phyloP scores from a whole-genome alignment of 2,113 vertebrate species.

The Delphinapterus leucas region DNA sequence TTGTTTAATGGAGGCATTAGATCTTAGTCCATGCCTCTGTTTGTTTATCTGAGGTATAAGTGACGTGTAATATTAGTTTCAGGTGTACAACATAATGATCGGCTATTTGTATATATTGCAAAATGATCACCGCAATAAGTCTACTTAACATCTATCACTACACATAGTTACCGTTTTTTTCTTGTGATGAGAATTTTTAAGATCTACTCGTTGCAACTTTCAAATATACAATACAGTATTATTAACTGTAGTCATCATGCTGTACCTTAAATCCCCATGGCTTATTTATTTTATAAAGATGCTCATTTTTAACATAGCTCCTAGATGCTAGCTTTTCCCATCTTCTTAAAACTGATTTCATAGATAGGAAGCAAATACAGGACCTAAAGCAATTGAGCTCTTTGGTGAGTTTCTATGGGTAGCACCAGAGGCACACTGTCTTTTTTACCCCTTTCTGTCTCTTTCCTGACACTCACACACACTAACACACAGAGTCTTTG shows the following conservation, averaged over 20 bases:
- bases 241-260: not conserved
- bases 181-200: not conserved
- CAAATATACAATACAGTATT: not conserved
- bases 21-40: not conserved
- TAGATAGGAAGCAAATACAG: not conserved
- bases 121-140: not conserved
- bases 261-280: not conserved
- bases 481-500: not conserved
- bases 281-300: not conserved
- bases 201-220: not conserved
- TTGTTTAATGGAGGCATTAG: not conserved
- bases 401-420: not conserved
- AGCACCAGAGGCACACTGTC: not conserved
- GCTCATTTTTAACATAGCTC: not conserved
- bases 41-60: not conserved
- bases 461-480: not conserved
- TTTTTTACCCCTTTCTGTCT: not conserved
- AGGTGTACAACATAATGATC: not conserved
- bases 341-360: not conserved
- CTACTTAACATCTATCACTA: not conserved
- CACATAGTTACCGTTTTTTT: not conserved
- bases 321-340: not conserved
- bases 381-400: not conserved
- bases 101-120: not conserved
- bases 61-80: not conserved